A percentile compares a stretch with the other conserved stretches of the same genome.
Conservation (phyloP, 2,113 vertebrate species). For the Aleadryas rufinucha region DNA sequence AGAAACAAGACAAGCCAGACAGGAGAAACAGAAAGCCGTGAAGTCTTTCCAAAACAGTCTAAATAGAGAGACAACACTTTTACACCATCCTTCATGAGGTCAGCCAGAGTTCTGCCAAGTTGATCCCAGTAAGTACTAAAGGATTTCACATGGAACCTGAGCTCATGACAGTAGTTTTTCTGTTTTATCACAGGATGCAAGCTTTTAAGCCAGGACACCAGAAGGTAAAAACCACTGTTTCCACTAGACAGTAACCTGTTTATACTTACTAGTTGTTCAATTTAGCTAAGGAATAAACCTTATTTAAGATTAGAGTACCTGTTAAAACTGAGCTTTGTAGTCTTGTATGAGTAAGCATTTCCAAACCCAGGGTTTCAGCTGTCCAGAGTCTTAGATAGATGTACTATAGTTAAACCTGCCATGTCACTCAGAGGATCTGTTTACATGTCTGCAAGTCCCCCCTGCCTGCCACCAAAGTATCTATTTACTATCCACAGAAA, state of each 20-base stretch:
- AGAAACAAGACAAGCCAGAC: slow-evolving; percentile 20
- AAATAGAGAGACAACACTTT: slow-evolving; percentile 51
- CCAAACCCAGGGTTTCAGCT: slow-evolving; percentile 52
- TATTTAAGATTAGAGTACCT: background rate
- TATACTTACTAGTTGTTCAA: background rate
- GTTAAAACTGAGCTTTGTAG: background rate
- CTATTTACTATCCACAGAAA: slow-evolving; percentile 19
- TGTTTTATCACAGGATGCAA: background rate
- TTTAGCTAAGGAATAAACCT: background rate
- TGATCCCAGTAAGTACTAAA: background rate
- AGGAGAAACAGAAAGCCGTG: slow-evolving; percentile 40
- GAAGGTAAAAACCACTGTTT: background rate
- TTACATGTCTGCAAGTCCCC: slow-evolving; percentile 21
- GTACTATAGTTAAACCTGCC: slow-evolving; percentile 61
- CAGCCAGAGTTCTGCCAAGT: slow-evolving; percentile 59
- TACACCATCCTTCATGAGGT: slow-evolving; percentile 41
- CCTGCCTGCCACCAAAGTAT: background rate
- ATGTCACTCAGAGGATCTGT: slow-evolving; percentile 58
- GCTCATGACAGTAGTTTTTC: background rate
- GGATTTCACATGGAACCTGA: slow-evolving; percentile 43
- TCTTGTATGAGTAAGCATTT: slow-evolving; percentile 59
- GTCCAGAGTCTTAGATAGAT: slow-evolving; percentile 38
- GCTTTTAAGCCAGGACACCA: background rate
- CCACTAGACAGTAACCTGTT: background rate
- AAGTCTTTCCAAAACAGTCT: slow-evolving; percentile 50